These are phyloP conservation scores for Dasysyrphus albostriatus DNA, from an alignment of 2,888 invertebrate genomes.

Conservation along the genomic window DNA sequence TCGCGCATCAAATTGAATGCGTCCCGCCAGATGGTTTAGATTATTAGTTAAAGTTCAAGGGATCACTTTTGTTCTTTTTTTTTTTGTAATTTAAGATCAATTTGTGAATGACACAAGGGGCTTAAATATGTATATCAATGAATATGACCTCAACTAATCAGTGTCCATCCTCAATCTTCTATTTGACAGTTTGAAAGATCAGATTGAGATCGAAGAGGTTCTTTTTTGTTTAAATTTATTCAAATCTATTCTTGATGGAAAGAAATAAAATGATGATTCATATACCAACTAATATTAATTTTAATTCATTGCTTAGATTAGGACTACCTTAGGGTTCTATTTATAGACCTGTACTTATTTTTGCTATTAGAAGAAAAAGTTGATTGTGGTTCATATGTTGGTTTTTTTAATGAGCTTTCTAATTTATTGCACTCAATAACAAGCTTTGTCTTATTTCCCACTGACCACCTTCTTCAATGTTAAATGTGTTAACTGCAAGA, in stretches of 20 bases:
- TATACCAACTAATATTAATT: neutral
- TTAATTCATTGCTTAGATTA: conserved; percentile 22
- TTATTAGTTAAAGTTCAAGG: conserved; percentile 66
- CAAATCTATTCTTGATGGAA: conserved; percentile 3
- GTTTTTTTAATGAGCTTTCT: too few species aligned
- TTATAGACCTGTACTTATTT: conserved; percentile 30
- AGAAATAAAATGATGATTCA: conserved; percentile 15
- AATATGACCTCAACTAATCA: conserved; percentile 60
- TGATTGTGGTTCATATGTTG: too few species aligned
- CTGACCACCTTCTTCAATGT: too few species aligned
- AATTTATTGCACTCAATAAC: neutral
- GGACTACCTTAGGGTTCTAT: conserved; percentile 57
- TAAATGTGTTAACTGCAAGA: too few species aligned
- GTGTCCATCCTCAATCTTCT: conserved; percentile 38
- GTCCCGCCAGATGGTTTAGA: conserved; percentile 71
- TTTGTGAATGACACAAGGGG: conserved; percentile 58
- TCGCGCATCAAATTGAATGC: conserved; percentile 61
- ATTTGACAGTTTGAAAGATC: conserved; percentile 46
- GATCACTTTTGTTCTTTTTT: conserved; percentile 40
- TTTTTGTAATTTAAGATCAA: conserved; percentile 43
- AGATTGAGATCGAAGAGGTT: neutral
- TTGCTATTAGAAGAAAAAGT: neutral
- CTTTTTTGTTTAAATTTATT: neutral
- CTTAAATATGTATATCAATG: conserved; percentile 26
- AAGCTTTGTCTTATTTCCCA: too few species aligned